Percentiles rank a stretch among this genome's conserved stretches.
These are phyloP conservation scores for Asbolus verrucosus DNA, from an alignment of 1,140 invertebrate genomes.

Conservation along the genomic window DNA sequence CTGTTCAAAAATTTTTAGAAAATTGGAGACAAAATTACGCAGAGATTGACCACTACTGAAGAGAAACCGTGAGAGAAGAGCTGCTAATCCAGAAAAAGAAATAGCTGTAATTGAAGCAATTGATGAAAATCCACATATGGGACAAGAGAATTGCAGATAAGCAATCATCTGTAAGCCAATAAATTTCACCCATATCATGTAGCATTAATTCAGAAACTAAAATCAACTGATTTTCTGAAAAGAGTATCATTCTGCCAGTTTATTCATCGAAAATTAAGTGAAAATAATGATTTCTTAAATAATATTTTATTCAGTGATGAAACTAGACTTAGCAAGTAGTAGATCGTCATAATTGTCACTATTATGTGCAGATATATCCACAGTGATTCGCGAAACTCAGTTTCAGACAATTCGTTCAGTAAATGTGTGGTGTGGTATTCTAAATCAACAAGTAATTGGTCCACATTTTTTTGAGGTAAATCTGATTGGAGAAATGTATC, in stretches of 20 bases:
- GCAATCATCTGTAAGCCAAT: background rate
- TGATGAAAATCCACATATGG: background rate
- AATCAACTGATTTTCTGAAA: too few species aligned
- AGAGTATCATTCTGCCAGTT: background rate
- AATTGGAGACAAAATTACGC: too few species aligned
- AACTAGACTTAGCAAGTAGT: background rate
- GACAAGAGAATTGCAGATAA: constrained; percentile 1
- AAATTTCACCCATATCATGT: too few species aligned
- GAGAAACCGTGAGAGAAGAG: background rate
- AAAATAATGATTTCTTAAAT: background rate
- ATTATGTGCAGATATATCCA: too few species aligned
- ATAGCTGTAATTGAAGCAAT: background rate
- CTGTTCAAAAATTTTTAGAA: too few species aligned
- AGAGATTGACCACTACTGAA: background rate
- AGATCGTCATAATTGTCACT: too few species aligned
- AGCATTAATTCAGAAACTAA: too few species aligned
- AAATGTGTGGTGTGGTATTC: background rate
- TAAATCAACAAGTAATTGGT: background rate
- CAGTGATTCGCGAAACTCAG: background rate
- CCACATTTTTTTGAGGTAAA: background rate
- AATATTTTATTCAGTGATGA: background rate
- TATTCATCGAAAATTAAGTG: background rate
- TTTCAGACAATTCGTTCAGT: constrained; percentile 1
- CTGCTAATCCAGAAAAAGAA: background rate
- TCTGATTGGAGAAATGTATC: background rate